Conservation (phyloP, 53 echinoderm and acorn worm genomes). For the Zoroaster sp. region DNA sequence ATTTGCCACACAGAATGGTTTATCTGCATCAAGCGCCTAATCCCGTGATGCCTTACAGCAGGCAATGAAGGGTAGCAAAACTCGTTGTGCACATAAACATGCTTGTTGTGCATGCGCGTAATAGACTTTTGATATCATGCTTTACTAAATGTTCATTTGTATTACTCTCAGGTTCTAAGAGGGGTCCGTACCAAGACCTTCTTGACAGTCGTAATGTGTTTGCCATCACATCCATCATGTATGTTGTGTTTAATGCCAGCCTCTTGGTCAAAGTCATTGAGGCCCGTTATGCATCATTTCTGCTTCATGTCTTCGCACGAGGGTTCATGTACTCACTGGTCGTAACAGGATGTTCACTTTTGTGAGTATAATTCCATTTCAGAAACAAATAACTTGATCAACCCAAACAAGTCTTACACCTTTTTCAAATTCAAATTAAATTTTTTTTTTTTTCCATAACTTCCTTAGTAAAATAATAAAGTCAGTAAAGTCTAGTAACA, state of each 20-base stretch:
- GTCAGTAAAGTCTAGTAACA: too few relatives aligned
- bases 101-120: too few relatives aligned
- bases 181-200: slow-evolving; percentile 80
- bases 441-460: too few relatives aligned
- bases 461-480: too few relatives aligned
- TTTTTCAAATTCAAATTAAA: too few relatives aligned
- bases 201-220: slow-evolving; percentile 70
- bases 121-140: not conserved
- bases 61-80: too few relatives aligned
- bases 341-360: slow-evolving; percentile 61
- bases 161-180: slow-evolving; percentile 30
- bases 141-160: not conserved
- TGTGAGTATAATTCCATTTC: slow-evolving; percentile 77
- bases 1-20: too few relatives aligned
- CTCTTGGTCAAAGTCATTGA: slow-evolving; percentile 70
- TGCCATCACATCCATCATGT: slow-evolving; percentile 62
- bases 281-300: slow-evolving; percentile 80
- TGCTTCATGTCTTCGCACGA: slow-evolving; percentile 78
- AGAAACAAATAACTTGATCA: too few relatives aligned
- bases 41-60: too few relatives aligned
- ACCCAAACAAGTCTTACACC: not conserved
- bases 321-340: slow-evolving; percentile 81
- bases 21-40: too few relatives aligned
- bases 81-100: too few relatives aligned
- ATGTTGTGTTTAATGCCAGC: slow-evolving; percentile 62